Conservation (phyloP, 1,140 invertebrate genomes). For the Pteromalus puparum region DNA sequence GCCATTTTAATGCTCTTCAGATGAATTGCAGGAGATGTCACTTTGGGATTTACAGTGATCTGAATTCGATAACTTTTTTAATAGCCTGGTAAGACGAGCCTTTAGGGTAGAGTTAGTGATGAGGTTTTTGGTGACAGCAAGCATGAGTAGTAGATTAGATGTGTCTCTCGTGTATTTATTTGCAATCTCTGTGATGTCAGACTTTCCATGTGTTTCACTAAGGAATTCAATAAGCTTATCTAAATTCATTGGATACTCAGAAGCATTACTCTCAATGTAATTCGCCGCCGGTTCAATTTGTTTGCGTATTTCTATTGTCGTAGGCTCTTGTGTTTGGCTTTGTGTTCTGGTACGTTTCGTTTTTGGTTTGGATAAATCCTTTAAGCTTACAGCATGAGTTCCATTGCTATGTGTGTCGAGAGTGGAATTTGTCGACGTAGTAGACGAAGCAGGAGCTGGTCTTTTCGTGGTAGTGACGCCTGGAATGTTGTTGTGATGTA, state of each 20-base stretch:
- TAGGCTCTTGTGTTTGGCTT: background rate
- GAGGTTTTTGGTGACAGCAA: background rate
- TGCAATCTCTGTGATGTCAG: background rate
- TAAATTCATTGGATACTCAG: background rate
- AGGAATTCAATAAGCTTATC: background rate
- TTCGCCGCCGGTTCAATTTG: background rate
- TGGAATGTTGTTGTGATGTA: background rate
- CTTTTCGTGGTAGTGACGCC: background rate
- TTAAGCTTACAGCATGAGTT: background rate
- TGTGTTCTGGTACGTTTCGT: background rate
- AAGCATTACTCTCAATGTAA: background rate
- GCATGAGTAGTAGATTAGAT: background rate
- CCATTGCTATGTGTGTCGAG: background rate
- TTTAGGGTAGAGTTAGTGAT: no score
- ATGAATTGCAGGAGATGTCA: background rate
- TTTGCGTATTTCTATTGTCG: background rate
- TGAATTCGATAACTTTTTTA: no score
- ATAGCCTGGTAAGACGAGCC: no score
- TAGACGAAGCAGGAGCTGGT: background rate
- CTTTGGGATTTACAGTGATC: no score
- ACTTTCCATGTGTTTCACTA: background rate
- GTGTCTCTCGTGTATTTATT: background rate
- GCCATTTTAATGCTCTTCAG: background rate
- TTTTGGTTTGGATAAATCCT: background rate
- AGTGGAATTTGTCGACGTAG: background rate